A percentile compares a stretch with the other conserved stretches of the same genome.
phyloP scores from a whole-genome alignment of 2,113 vertebrate genomes.

The Crotalus viridis region DNA sequence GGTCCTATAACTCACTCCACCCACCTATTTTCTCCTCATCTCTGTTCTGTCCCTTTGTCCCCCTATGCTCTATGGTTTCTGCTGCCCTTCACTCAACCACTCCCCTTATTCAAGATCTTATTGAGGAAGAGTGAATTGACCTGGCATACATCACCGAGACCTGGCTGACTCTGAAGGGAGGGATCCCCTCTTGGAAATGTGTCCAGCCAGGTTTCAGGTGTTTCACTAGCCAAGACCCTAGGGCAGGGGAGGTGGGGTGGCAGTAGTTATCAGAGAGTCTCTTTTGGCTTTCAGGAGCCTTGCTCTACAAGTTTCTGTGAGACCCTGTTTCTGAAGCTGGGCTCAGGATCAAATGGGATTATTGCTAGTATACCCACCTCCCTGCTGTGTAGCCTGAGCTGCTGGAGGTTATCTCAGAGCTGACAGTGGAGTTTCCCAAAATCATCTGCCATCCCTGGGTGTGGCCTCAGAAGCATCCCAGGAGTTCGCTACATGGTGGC shows the following conservation, averaged over 20 bases:
- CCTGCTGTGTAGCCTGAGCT: background rate
- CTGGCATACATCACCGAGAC: background rate
- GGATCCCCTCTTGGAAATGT: background rate
- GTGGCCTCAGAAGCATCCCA: background rate
- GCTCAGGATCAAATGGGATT: background rate
- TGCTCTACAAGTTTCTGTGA: background rate
- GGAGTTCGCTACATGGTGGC: background rate
- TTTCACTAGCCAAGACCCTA: background rate
- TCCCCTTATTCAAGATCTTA: background rate
- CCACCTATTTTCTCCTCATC: background rate
- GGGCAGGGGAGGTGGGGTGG: background rate
- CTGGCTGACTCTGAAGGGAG: background rate
- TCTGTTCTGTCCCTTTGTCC: too few relatives aligned
- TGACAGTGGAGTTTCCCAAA: background rate
- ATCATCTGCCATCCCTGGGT: background rate
- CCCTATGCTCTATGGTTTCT: background rate
- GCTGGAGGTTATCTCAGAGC: background rate
- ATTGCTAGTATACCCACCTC: background rate
- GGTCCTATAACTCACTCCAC: background rate
- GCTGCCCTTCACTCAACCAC: background rate
- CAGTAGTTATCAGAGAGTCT: background rate
- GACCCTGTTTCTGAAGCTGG: background rate
- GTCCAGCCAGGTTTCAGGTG: background rate
- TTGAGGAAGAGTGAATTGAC: background rate
- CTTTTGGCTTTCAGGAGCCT: background rate